Conservation (phyloP, 2,888 invertebrate genomes). For the Aspidapion aeneum region DNA sequence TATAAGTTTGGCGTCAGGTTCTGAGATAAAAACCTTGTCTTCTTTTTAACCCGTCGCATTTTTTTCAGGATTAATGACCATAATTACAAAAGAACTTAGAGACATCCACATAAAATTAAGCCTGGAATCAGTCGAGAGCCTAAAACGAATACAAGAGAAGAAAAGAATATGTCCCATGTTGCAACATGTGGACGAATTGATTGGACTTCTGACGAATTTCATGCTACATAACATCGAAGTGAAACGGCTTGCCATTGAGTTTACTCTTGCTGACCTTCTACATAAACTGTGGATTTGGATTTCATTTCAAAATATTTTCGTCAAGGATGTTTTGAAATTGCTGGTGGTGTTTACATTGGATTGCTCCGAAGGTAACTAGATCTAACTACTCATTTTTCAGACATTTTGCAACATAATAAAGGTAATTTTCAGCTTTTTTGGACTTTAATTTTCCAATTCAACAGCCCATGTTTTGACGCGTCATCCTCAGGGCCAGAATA, state of each 20-base stretch:
- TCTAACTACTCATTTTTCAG: neutral
- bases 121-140: slow-evolving; percentile 49
- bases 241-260: slow-evolving; percentile 55
- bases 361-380: slow-evolving; percentile 56
- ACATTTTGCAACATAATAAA: neutral
- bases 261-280: slow-evolving; percentile 56
- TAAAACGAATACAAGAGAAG: slow-evolving; percentile 46
- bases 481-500: no score
- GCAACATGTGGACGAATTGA: slow-evolving; percentile 54
- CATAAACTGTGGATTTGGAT: slow-evolving; percentile 69
- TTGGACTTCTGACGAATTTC: slow-evolving; percentile 57
- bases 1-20: no score
- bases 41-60: neutral
- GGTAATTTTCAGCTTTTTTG: no score
- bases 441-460: no score
- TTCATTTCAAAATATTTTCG: slow-evolving; percentile 53
- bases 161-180: slow-evolving; percentile 51
- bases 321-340: slow-evolving; percentile 55
- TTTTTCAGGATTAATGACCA: slow-evolving; percentile 32
- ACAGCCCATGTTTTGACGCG: no score
- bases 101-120: slow-evolving; percentile 49
- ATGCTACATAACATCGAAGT: slow-evolving; percentile 54
- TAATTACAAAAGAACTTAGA: slow-evolving; percentile 47
- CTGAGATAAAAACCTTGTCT: slow-evolving; percentile 30
- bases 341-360: slow-evolving; percentile 61